phyloP scores from a whole-genome alignment of 2,113 vertebrate species.

The Cnemophilus loriae region DNA sequence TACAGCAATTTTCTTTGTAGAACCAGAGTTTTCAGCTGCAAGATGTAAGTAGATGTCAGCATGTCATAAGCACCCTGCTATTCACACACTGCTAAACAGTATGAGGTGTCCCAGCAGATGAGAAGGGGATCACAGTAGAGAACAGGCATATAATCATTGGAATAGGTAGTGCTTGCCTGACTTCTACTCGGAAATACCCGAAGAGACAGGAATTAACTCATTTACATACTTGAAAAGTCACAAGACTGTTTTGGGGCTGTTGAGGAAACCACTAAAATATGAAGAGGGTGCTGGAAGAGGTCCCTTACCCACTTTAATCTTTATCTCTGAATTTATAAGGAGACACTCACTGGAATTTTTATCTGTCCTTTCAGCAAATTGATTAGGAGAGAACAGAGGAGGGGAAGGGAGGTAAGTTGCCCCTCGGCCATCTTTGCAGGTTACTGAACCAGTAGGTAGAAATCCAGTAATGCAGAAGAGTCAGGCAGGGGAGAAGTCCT shows the following conservation, averaged over 20 bases:
- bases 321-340: background rate
- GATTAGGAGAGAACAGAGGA: background rate
- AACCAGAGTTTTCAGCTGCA: slow-evolving; percentile 34
- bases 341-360: background rate
- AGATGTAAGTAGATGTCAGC: slow-evolving; percentile 42
- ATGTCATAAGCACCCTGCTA: slow-evolving; percentile 41
- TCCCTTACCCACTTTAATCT: background rate
- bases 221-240: slow-evolving; percentile 23
- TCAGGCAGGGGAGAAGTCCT: background rate
- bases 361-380: background rate
- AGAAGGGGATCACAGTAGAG: background rate
- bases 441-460: background rate
- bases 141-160: slow-evolving; percentile 13
- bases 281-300: background rate
- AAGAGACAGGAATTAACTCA: background rate
- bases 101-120: background rate
- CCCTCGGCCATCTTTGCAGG: background rate
- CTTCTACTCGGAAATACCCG: background rate
- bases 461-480: background rate
- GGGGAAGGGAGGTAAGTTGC: background rate
- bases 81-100: slow-evolving; percentile 22
- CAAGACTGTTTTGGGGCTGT: background rate
- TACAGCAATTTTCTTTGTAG: slow-evolving; percentile 51
- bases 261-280: background rate
- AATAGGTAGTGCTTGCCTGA: background rate